Base-by-base conservation (phyloP, 2,888 invertebrate genomes). In the Silvanus unidentatus region DNA sequence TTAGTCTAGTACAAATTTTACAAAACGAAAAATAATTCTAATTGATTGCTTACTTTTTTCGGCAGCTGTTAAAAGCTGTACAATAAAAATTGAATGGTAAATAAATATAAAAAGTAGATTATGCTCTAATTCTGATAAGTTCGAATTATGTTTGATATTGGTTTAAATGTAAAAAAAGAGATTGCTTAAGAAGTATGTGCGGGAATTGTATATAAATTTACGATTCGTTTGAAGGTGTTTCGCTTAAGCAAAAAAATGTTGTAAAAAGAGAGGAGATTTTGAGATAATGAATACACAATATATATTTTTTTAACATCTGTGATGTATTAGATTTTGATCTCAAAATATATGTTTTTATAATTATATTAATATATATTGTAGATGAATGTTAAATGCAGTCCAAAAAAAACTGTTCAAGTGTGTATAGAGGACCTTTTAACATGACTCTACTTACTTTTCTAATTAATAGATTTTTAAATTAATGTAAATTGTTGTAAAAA, bases 261-360 rank as follows among this genome's bases (percentile, higher is more conserved):
- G 22, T 22, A 22, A 8, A n/a, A 22, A 22, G 22, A 3, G 22
- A 22, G 8, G 8, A 22, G 22, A 22, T 61, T 58, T 58, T 58
- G 43, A 52, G 51, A 57, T 56, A 54, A 51, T 50, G 52, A 32
- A 53, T 58, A 59, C 54, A 53, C 50, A 60, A 58, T 58, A 58
- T 59, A 60, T 59, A 58, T 74, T 73, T 72, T 74, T 64, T 71
- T 73, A 75, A 78, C 77, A 77, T 77, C 78, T 79, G 79, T 79
- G 79, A 79, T 79, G 78, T 79, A 78, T 78, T 78, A 78, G 77
- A 76, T 76, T 77, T 59, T 78, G 79, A 79, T 79, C 32, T 32
- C 32, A 32, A 32, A 32, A 32, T 32, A 32, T 32, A 32, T 22
- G 22, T 22, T 22, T 22, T 22, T 22, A 22, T 22, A 22, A 22